phyloP scores from a whole-genome alignment of 2,113 vertebrate genomes.

The Guaruba guarouba region DNA sequence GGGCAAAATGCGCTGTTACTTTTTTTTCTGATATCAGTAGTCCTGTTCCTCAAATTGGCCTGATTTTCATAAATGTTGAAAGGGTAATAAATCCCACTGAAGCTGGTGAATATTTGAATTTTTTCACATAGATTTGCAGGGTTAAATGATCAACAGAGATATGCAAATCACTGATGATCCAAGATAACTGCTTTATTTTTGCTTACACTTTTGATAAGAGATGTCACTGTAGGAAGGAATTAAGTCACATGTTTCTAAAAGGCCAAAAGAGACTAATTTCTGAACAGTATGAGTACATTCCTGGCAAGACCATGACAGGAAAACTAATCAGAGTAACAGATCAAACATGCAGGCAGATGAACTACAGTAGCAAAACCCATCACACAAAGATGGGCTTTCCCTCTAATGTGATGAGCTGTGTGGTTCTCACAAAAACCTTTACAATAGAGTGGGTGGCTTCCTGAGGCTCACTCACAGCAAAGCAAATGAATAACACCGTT shows the following conservation, averaged over 20 bases:
- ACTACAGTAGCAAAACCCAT: background rate
- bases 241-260: slow-evolving; percentile 34
- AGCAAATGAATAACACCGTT: background rate
- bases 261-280: slow-evolving; percentile 12
- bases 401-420: background rate
- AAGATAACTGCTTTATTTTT: slow-evolving; percentile 16
- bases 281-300: background rate
- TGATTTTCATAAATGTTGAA: background rate
- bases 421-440: background rate
- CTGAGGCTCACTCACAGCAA: background rate
- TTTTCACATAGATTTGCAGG: background rate
- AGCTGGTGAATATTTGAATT: background rate
- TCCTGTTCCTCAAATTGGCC: background rate
- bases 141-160: background rate
- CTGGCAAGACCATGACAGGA: background rate
- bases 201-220: background rate
- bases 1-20: background rate
- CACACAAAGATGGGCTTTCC: background rate
- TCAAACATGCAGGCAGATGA: background rate
- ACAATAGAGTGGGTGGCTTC: background rate
- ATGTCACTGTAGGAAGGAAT: background rate
- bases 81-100: background rate
- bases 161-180: slow-evolving; percentile 11
- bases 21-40: background rate
- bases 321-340: slow-evolving; percentile 3